Base-by-base conservation (phyloP, 2,888 invertebrate species). In the Nematopogon swammerdamellus region DNA sequence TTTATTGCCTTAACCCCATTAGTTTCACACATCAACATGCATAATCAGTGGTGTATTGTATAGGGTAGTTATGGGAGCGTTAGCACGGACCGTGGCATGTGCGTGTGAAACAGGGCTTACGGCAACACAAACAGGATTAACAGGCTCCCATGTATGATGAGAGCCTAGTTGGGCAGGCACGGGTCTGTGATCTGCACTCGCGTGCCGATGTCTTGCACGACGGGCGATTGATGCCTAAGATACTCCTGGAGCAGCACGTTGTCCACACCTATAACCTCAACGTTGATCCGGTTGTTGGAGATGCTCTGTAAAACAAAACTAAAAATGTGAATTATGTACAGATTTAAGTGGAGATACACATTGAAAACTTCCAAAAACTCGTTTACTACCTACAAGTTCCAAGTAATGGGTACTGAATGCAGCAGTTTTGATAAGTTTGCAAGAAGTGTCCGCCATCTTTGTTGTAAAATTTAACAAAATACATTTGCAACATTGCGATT, bases 181-280 rank as follows among this genome's bases (percentile, higher is more conserved):
- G 76, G 65, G 45, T 69, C 60, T 3, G 66, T 60, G 4, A 76
- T 75, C 36, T 63, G 62, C 30, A 74, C 59, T 1, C 77, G 60
- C 0, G 75, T 74, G 5, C 74, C 71, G 0, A 62, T 54, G 2
- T 73, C 75, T 0, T 57, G 60, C 45, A 71, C 64, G 1, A 75
- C 56, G 0, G 76, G 76, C 0, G 67, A 57, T 29, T 64, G 63
- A 1, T 60, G 63, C 4, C 60, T 54, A 20, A 76, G 66, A 53
- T 74, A 75, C 2, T 62, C 53, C 60, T 68, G 66, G 2, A 79
- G 51, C 2, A 75, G 51, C 11, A 67, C 69, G 49, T 70, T 68
- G 55, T 79, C 79, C 1, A 72, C 56, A 1, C 75, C 77, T 0
- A 74, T 51, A 0, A 68, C 63, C 53, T 68, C 63, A 1, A 71